These are phyloP conservation scores for Thera obeliscata DNA, from an alignment of 2,888 invertebrate genomes.

Conservation along the genomic window DNA sequence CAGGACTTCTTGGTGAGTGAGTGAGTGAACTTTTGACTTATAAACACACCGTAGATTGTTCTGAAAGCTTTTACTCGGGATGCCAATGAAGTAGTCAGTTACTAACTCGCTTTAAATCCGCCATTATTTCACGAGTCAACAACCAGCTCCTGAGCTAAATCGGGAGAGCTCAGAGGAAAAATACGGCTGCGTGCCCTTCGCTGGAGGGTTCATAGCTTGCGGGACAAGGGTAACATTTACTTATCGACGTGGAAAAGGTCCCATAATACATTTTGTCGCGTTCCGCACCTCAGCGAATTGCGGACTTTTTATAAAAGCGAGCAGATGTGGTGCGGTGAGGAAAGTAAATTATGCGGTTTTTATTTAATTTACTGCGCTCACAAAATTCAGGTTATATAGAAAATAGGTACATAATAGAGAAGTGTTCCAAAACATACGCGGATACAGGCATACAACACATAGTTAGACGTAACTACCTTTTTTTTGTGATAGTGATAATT, in stretches of 20 bases:
- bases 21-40: too few relatives aligned
- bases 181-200: slow-evolving; percentile 62
- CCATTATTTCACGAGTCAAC: background rate
- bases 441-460: background rate
- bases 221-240: slow-evolving; percentile 78
- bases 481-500: too few relatives aligned
- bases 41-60: background rate
- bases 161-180: slow-evolving; percentile 52
- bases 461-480: too few relatives aligned
- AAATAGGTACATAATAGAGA: too few relatives aligned
- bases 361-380: slow-evolving; percentile 11
- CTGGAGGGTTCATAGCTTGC: slow-evolving; percentile 69
- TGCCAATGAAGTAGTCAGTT: background rate
- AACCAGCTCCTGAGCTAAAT: slow-evolving; percentile 49
- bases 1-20: too few relatives aligned
- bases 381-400: background rate
- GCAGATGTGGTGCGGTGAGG: slow-evolving; percentile 51
- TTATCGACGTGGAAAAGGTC: slow-evolving; percentile 78
- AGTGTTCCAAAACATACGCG: too few relatives aligned
- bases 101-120: background rate
- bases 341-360: slow-evolving; percentile 55
- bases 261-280: slow-evolving; percentile 70
- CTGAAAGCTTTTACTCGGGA: background rate
- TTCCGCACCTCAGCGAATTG: slow-evolving; percentile 57
- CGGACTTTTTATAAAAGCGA: slow-evolving; percentile 61